Percentiles rank a stretch among this genome's conserved stretches.
Evolutionary conservation across 2,888 invertebrate species (phyloP).

Genomic region (Heteropelma amictum): DNA sequence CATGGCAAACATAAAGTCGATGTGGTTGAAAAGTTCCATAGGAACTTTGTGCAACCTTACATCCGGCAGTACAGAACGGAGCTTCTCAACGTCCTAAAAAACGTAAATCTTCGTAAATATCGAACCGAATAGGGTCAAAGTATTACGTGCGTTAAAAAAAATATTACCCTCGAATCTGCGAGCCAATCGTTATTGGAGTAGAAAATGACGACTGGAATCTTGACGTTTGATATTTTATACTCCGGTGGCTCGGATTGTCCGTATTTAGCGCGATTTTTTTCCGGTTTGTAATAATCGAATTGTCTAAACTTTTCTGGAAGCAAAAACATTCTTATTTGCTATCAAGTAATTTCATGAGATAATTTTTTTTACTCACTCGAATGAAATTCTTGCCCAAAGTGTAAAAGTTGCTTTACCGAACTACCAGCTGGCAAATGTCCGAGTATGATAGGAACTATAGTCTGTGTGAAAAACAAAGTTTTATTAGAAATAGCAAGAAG

Average conservation of each 20-base stretch:
- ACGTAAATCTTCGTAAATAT: background rate
- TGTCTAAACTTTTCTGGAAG: slow-evolving; percentile 76
- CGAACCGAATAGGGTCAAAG: background rate
- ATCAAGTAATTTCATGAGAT: background rate
- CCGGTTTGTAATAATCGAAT: slow-evolving; percentile 79
- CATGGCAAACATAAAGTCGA: slow-evolving; percentile 66
- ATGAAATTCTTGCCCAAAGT: slow-evolving; percentile 82
- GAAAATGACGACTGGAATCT: slow-evolving; percentile 83
- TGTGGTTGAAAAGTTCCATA: slow-evolving; percentile 67
- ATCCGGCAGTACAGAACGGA: slow-evolving; percentile 80
- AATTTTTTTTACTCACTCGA: slow-evolving; percentile 57
- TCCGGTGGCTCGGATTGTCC: slow-evolving; percentile 80
- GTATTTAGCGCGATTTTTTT: slow-evolving; percentile 80
- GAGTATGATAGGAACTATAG: slow-evolving; percentile 83
- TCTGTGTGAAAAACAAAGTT: slow-evolving; percentile 80
- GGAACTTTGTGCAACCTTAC: slow-evolving; percentile 68
- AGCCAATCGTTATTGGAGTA: slow-evolving; percentile 84
- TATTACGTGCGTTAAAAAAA: too few species aligned
- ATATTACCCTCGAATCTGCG: slow-evolving; percentile 77
- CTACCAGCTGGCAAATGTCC: slow-evolving; percentile 85
- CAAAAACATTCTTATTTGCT: background rate
- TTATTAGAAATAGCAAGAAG: too few species aligned
- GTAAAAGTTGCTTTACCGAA: slow-evolving; percentile 84
- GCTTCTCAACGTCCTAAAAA: slow-evolving; percentile 80
- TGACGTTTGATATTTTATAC: slow-evolving; percentile 81